These are phyloP conservation scores for Onychorhynchus coronatus DNA, from an alignment of 2,113 vertebrate species.

Conservation along the genomic window DNA sequence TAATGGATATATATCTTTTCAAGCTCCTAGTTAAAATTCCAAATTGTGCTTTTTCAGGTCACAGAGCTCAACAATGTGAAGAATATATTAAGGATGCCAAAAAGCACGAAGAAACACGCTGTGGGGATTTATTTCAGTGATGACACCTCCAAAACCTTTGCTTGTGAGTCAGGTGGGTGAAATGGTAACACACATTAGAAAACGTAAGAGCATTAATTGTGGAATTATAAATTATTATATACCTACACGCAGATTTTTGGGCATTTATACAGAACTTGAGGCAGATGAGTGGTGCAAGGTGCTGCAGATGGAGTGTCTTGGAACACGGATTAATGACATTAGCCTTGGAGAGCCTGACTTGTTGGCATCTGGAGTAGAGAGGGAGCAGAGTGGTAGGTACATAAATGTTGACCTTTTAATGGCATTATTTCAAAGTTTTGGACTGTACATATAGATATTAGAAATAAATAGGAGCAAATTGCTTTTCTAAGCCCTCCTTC, in stretches of 20 bases:
- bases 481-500: neutral
- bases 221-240: neutral
- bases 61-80: conserved; percentile 83
- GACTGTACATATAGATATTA: accelerated
- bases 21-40: neutral
- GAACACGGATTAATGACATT: conserved; percentile 74
- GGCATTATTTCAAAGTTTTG: neutral
- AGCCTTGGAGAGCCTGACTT: conserved; percentile 83
- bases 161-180: conserved; percentile 84
- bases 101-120: conserved; percentile 80
- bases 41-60: conserved; percentile 67
- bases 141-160: conserved; percentile 81
- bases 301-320: conserved; percentile 81
- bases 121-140: conserved; percentile 79
- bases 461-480: neutral
- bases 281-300: conserved; percentile 86
- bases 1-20: neutral
- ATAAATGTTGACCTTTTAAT: neutral
- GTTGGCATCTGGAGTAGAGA: conserved; percentile 79
- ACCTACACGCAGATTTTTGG: conserved; percentile 33
- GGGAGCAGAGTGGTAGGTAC: conserved; percentile 82
- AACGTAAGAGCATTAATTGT: neutral
- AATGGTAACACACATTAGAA: neutral
- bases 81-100: conserved; percentile 73
- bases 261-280: conserved; percentile 76